Conservation (phyloP, 2,113 vertebrate species). For the Aptenodytes forsteri region DNA sequence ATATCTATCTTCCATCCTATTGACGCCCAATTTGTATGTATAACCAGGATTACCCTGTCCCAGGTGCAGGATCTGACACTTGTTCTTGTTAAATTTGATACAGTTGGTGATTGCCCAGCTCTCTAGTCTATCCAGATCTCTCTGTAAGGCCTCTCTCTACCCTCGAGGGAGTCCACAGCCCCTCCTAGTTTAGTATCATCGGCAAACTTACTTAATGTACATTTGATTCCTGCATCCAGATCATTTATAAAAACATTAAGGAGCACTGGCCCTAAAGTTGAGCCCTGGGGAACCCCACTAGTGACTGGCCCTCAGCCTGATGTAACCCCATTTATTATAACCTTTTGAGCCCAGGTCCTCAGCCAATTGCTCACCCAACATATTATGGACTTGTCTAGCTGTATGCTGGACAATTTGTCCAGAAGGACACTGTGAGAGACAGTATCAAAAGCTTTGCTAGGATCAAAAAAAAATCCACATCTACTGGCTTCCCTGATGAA, state of each 20-base stretch:
- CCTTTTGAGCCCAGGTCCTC: neutral
- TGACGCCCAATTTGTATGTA: neutral
- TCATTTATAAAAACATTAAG: neutral
- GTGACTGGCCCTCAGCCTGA: neutral
- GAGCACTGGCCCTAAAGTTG: neutral
- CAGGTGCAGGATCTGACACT: neutral
- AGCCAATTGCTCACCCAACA: neutral
- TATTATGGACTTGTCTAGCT: neutral
- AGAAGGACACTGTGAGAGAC: neutral
- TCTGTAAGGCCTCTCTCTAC: neutral
- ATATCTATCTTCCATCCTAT: neutral
- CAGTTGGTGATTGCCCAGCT: neutral
- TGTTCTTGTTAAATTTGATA: neutral
- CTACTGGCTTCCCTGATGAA: neutral
- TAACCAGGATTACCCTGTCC: neutral
- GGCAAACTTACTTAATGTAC: neutral
- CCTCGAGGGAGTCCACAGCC: neutral
- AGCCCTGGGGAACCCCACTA: neutral
- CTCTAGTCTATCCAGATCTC: neutral
- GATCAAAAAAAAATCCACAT: neutral
- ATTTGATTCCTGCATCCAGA: neutral
- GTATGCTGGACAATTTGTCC: neutral
- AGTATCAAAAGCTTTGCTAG: neutral
- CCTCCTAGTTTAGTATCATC: neutral
- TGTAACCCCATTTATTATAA: neutral